phyloP scores from a whole-genome alignment of 2,113 vertebrate species.

The Phodopus roborovskii region DNA sequence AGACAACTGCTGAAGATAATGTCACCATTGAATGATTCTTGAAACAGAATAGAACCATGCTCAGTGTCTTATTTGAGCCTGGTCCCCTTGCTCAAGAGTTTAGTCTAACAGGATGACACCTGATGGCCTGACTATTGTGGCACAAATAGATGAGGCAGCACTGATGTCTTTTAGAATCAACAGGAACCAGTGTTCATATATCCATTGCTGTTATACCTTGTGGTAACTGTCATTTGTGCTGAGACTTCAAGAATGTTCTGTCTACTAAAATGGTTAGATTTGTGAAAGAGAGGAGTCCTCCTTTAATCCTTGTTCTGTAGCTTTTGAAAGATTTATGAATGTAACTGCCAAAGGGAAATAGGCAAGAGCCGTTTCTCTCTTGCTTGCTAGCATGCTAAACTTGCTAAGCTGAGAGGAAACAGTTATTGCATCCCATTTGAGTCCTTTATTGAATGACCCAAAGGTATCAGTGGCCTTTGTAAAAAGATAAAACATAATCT shows the following conservation, averaged over 20 bases:
- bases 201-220: background rate
- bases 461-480: conserved; percentile 24
- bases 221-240: conserved; percentile 27
- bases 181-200: background rate
- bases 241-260: background rate
- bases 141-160: background rate
- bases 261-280: conserved; percentile 24
- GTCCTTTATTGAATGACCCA: conserved; percentile 46
- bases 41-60: background rate
- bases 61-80: background rate
- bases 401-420: conserved; percentile 34
- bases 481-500: conserved; percentile 4
- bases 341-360: background rate
- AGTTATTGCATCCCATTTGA: background rate
- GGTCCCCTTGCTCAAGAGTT: background rate
- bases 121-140: background rate
- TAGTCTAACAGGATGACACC: background rate
- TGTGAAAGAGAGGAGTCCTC: background rate
- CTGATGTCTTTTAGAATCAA: conserved; percentile 4
- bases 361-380: conserved; percentile 36
- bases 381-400: conserved; percentile 38
- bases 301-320: conserved; percentile 27
- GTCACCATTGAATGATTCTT: background rate
- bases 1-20: background rate
- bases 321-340: conserved; percentile 60